Base-by-base conservation (phyloP, 2,888 invertebrate genomes). In the Mesorhabditis belari region DNA sequence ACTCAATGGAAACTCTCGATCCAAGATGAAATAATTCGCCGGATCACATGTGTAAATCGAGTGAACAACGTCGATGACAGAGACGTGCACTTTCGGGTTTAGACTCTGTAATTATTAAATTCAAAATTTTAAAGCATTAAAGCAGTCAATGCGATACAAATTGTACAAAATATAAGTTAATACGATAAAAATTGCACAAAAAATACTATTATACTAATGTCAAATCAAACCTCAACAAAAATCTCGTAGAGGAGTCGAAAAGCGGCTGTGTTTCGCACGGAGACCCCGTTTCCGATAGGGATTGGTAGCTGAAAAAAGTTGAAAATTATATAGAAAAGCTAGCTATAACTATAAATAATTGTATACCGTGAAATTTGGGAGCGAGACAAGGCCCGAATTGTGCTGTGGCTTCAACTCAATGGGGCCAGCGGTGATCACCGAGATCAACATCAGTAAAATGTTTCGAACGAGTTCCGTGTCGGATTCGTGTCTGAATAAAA, bases 1-100 rank as follows among this genome's bases (percentile, higher is more conserved):
- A 77, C 93, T 90, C 27, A 95, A 85, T 0, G 95, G 95, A 81
- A 93, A 91, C 82, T 95, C 93, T 75, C 90, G 89, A 83, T 96
- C 98, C 23, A 98, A 86, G 79, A 98, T 94, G 82, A 98, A 98
- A 83, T 96, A 98, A 83, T 98, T 98, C 55, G 93, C 92, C 82
- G 91, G 91, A 83, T 98, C 98, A 26, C 94, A 91, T 82, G 94
- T 92, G 82, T 95, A 96, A 17, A 98, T 90, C 75, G 90, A 91
- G 50, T 91, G 92, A 81, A 98, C 92, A 0, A 94, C 93, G 81
- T 98, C 96, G 66, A 98, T 85, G 5, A 71, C 69, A 1, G 66
- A 64, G 55, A 64, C 64, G 4, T 63, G 63, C 12, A 67, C 61
- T 19, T 44, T 19, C 44, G 65, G 62, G 4, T 61, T 64, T 17